Base-by-base conservation (phyloP, 30 jellyfish, hydroid and myxozoan species). In the Nemopilema nomurai region DNA sequence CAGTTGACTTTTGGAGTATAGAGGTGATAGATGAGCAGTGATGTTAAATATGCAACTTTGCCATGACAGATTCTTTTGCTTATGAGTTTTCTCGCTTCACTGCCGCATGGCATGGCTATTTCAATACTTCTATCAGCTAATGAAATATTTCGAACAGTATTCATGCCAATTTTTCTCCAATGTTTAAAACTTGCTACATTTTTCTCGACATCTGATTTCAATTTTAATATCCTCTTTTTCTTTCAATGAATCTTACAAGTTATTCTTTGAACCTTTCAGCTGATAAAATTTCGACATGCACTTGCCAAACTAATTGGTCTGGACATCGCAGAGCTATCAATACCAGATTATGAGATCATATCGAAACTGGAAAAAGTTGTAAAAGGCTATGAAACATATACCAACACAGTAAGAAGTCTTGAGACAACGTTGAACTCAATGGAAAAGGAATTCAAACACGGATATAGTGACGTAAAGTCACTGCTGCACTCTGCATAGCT, bases 291-390 rank as follows among this genome's bases (percentile, higher is more conserved):
- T 85, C 89, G 96, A 8, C 82, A 80, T 21, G 87, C 87, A 16
- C 89, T 89, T 31, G 96, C 96, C 0, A 80, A 80, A 51, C 86
- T 89, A 49, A 80, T 89, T 49, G 96, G 90, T 18, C 78, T 89
- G 70, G 92, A 89, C 69, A 67, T 89, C 20, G 92, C 80, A 64
- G 79, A 75, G 18, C 51, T 89, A 13, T 69, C 96, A 19, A 89
- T 81, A 33, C 96, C 96, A 23, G 96, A 89, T 69, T 89, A 72
- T 76, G 96, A 89, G 81, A 89, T 89, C 24, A 89, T 89, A 19
- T 72, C 96, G 57, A 80, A 65, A 67, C 81, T 89, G 25, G 96
- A 89, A 67, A 80, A 81, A 72, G 68, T 89, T 17, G 85, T 81
- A 21, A 66, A 50, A 64, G 87, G 87, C 69, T 81, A 89, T 57